Conservation (phyloP, 1,140 invertebrate species). For the Drosophila gunungcola region DNA sequence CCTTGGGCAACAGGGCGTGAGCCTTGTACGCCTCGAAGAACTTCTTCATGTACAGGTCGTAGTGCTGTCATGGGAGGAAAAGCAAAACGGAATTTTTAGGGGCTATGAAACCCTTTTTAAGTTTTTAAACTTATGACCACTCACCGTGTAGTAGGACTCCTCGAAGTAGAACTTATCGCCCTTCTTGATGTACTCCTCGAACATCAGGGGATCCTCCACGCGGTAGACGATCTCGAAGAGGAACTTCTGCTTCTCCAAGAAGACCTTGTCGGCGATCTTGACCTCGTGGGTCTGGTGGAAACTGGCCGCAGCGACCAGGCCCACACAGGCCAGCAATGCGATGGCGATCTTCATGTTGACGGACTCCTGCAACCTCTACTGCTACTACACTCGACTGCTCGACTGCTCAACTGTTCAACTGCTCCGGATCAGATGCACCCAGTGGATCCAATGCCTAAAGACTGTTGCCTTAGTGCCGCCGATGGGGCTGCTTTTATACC, state of each 20-base stretch:
- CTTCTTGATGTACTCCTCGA: conserved; percentile 59
- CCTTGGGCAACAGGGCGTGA: conserved; percentile 5
- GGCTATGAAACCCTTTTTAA: too few species aligned
- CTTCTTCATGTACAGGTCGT: conserved; percentile 68
- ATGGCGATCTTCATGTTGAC: conserved; percentile 71
- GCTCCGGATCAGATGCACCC: conserved; percentile 66
- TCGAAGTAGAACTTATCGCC: conserved; percentile 50
- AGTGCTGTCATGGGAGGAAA: conserved; percentile 25
- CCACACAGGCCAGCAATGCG: conserved; percentile 65
- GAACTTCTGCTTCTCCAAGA: conserved; percentile 62
- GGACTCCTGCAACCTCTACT: conserved; percentile 9
- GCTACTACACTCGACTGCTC: conserved; percentile 14
- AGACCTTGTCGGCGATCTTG: conserved; percentile 60
- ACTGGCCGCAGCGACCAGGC: conserved; percentile 60
- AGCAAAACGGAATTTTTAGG: too few species aligned
- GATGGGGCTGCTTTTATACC: conserved; percentile 45
- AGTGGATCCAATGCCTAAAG: conserved; percentile 74
- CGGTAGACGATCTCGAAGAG: conserved; percentile 66
- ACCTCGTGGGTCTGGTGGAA: conserved; percentile 59
- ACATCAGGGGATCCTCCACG: conserved; percentile 63
- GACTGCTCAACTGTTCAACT: conserved; percentile 39
- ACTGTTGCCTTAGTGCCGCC: conserved; percentile 56
- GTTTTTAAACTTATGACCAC: background rate
- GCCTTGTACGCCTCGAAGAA: conserved; percentile 70
- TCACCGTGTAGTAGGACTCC: conserved; percentile 56